Conservation (phyloP, 2,113 vertebrate genomes). For the Chaetorhynchus papuensis region DNA sequence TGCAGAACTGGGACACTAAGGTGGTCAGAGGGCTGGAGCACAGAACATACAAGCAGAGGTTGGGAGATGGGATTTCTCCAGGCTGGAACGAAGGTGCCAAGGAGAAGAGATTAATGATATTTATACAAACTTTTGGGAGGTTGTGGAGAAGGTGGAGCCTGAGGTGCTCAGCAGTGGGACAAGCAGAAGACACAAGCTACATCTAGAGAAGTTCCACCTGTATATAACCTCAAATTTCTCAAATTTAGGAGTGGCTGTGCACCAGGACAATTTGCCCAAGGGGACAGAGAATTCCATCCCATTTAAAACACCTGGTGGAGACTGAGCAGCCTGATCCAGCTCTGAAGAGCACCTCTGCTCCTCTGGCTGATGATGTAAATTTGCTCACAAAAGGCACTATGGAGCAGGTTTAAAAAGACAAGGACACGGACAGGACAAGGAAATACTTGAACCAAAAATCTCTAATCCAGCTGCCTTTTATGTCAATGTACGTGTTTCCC, state of each 20-base stretch:
- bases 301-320: background rate
- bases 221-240: background rate
- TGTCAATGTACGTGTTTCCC: rapidly evolving
- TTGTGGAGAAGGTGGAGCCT: background rate
- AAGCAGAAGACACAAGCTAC: background rate
- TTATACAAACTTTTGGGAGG: background rate
- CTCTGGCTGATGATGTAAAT: background rate
- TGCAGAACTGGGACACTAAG: background rate
- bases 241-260: background rate
- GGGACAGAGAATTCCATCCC: background rate
- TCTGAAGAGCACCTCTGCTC: background rate
- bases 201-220: background rate
- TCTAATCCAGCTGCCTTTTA: background rate
- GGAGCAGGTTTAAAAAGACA: background rate
- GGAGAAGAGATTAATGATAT: background rate
- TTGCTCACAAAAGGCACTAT: background rate
- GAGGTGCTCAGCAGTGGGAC: background rate
- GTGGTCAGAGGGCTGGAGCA: background rate
- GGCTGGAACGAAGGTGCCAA: background rate
- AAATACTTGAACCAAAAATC: background rate
- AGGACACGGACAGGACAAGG: background rate
- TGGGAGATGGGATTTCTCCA: background rate
- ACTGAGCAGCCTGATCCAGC: background rate
- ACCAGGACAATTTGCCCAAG: background rate
- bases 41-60: background rate